These are phyloP conservation scores for Paramisgurnus dabryanus DNA, from an alignment of 2,113 vertebrate genomes.

Conservation along the genomic window DNA sequence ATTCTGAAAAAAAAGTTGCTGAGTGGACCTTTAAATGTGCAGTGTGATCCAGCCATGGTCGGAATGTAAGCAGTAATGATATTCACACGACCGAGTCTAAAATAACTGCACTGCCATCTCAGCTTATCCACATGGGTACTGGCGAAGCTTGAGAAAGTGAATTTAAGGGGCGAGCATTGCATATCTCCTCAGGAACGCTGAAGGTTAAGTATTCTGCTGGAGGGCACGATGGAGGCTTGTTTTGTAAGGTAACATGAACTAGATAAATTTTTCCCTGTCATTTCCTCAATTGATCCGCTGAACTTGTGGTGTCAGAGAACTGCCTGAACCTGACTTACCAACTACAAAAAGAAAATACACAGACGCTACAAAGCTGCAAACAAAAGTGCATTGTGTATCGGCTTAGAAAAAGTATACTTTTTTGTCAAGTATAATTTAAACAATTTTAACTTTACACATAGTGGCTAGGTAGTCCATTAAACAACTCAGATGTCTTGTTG, in stretches of 20 bases:
- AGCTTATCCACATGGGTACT: neutral
- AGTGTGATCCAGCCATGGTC: too few species aligned
- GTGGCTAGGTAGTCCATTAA: too few species aligned
- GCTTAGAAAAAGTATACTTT: too few species aligned
- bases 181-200: neutral
- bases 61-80: too few species aligned
- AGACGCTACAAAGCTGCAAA: too few species aligned
- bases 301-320: neutral
- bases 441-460: too few species aligned
- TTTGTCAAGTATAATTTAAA: too few species aligned
- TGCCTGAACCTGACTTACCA: neutral
- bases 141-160: neutral
- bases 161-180: neutral
- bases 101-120: neutral
- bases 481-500: conserved; percentile 8
- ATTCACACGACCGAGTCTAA: neutral
- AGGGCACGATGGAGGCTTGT: neutral
- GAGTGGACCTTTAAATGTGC: too few species aligned
- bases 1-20: too few species aligned
- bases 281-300: neutral
- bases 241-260: neutral
- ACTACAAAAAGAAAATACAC: neutral
- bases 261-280: neutral
- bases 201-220: neutral
- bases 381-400: too few species aligned